A percentile compares a stretch with the other conserved stretches of the same genome.
phyloP scores from a whole-genome alignment of 2,888 invertebrate species.

The Carcina quercana region DNA sequence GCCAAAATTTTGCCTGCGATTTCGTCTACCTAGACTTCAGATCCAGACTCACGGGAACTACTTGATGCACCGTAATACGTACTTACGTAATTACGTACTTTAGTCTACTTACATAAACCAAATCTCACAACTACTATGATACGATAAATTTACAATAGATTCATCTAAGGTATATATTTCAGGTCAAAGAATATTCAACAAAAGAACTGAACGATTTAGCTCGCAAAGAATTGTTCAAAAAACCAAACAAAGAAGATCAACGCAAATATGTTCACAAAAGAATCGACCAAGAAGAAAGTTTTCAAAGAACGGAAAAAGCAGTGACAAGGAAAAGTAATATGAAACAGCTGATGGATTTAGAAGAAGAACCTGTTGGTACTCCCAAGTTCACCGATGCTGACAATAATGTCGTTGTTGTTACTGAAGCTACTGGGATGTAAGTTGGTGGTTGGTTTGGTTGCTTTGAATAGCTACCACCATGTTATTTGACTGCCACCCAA shows the following conservation, averaged over 20 bases:
- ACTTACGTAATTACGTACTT: no score
- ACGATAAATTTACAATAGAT: background rate
- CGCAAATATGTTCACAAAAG: no score
- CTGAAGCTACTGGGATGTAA: no score
- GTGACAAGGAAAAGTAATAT: slow-evolving; percentile 35
- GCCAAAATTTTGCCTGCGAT: no score
- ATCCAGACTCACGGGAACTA: no score
- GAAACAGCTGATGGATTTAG: slow-evolving; percentile 46
- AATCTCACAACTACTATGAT: background rate
- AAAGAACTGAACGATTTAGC: slow-evolving; percentile 57
- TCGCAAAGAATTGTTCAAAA: slow-evolving; percentile 44
- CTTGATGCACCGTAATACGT: no score
- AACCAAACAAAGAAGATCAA: slow-evolving; percentile 30
- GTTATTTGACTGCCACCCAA: no score
- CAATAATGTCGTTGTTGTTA: slow-evolving; percentile 49
- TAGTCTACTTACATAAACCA: no score
- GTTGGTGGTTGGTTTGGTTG: no score
- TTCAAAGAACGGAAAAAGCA: slow-evolving; percentile 17
- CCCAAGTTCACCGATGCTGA: slow-evolving; percentile 42
- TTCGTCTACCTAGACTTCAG: no score
- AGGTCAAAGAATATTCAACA: slow-evolving; percentile 59
- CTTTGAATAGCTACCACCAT: no score
- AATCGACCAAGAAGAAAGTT: slow-evolving; percentile 15
- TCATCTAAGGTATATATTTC: no score
- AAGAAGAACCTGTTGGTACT: slow-evolving; percentile 57